These are phyloP conservation scores for Spea multiplicata DNA, from an alignment of 2,113 vertebrate species.

Conservation along the genomic window DNA sequence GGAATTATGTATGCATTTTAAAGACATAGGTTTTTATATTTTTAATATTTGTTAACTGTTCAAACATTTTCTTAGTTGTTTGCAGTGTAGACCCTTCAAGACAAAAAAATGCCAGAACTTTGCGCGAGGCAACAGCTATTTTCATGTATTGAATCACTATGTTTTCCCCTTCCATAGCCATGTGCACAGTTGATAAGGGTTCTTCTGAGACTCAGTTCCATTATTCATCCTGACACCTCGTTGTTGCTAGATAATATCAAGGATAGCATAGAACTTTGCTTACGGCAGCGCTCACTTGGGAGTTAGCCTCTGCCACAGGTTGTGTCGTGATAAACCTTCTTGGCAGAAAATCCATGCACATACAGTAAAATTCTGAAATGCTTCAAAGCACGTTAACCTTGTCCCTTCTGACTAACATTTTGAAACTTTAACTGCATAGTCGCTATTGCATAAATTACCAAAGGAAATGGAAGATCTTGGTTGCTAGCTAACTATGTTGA, in stretches of 20 bases:
- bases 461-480: too few relatives aligned
- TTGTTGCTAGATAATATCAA: conserved; percentile 29
- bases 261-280: conserved; percentile 2
- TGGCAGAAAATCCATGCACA: conserved; percentile 33
- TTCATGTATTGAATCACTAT: not conserved
- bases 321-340: conserved; percentile 23
- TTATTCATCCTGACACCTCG: conserved; percentile 28
- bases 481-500: too few relatives aligned
- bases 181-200: conserved; percentile 17
- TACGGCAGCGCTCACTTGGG: conserved; percentile 1
- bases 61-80: not conserved
- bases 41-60: too few relatives aligned
- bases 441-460: conserved; percentile 8
- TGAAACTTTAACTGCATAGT: not conserved
- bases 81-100: not conserved
- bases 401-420: not conserved
- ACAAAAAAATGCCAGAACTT: conserved; percentile 5
- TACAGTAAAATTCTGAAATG: conserved; percentile 9
- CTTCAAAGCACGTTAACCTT: conserved; percentile 6
- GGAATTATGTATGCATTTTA: too few relatives aligned
- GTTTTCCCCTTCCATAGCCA: conserved; percentile 21
- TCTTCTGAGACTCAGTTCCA: conserved; percentile 18
- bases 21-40: too few relatives aligned
- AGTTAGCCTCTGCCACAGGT: conserved; percentile 20
- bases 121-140: not conserved